These are phyloP conservation scores for Aleadryas rufinucha DNA, from an alignment of 2,113 vertebrate genomes.

Conservation along the genomic window DNA sequence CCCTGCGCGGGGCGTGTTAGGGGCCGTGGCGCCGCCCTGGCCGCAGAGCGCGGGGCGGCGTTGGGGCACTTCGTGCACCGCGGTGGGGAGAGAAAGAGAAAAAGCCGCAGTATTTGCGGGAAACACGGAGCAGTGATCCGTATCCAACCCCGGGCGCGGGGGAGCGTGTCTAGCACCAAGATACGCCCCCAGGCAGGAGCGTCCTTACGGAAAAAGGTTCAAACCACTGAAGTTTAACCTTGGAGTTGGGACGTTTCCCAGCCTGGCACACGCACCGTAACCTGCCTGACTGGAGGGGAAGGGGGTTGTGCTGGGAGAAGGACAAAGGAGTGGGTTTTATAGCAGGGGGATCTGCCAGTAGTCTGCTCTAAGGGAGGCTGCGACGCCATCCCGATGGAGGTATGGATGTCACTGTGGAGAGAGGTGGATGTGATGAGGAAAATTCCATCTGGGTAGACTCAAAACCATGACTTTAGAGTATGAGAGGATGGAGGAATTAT, in stretches of 20 bases:
- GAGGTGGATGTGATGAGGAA: background rate
- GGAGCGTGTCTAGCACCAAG: background rate
- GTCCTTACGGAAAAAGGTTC: background rate
- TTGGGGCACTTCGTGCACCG: background rate
- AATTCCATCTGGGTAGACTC: background rate
- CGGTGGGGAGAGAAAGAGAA: background rate
- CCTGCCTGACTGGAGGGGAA: background rate
- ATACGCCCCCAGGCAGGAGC: background rate
- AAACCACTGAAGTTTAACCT: background rate
- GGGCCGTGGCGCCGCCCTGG: background rate
- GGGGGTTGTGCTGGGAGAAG: background rate
- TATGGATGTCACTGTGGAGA: background rate
- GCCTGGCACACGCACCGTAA: accelerated
- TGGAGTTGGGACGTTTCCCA: background rate
- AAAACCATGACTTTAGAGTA: background rate
- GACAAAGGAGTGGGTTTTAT: background rate
- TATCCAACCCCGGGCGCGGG: accelerated
- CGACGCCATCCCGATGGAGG: accelerated
- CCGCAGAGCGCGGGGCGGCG: accelerated
- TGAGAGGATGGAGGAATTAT: background rate
- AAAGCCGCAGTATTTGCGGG: too few species aligned
- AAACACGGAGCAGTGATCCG: background rate
- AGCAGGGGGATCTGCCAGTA: background rate
- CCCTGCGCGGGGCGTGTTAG: accelerated
- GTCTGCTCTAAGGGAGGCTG: background rate